Percentiles rank a stretch among this genome's conserved stretches.
These are phyloP conservation scores for Lymantria monacha DNA, from an alignment of 2,888 invertebrate genomes.

Conservation along the genomic window DNA sequence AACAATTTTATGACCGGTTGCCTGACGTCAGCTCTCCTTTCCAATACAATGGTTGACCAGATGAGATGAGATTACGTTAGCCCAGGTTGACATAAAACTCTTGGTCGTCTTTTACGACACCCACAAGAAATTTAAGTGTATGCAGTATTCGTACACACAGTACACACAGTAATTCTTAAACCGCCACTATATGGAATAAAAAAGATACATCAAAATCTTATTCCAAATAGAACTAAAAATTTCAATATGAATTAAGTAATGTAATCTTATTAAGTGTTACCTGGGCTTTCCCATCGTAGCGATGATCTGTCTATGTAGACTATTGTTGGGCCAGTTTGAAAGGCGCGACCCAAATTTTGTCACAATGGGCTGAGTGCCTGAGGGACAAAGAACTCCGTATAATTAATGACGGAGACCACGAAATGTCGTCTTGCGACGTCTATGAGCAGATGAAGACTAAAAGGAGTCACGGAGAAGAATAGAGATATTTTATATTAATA, in stretches of 20 bases:
- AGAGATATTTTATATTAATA: not conserved
- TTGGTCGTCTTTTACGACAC: too few species aligned
- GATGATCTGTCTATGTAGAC: conserved; percentile 72
- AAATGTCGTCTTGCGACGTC: conserved; percentile 69
- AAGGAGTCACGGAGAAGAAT: conserved; percentile 32
- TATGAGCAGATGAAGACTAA: conserved; percentile 44
- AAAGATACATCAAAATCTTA: too few species aligned
- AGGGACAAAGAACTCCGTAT: conserved; percentile 75
- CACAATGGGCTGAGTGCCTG: conserved; percentile 71
- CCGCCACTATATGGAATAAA: too few species aligned
- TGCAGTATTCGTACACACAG: too few species aligned
- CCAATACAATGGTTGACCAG: too few species aligned
- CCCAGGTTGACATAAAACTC: too few species aligned
- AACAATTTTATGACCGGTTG: too few species aligned
- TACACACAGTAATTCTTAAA: too few species aligned
- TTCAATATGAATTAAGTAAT: conserved; percentile 9
- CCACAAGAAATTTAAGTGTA: too few species aligned
- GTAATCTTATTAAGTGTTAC: conserved; percentile 48
- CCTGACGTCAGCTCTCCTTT: too few species aligned
- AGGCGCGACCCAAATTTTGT: conserved; percentile 78
- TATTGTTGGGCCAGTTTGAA: conserved; percentile 68
- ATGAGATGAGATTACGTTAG: too few species aligned
- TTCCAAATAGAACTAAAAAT: not conserved
- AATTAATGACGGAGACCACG: conserved; percentile 78
- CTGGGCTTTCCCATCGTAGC: conserved; percentile 59